Conservation (phyloP, 1,140 invertebrate genomes). For the Euwallacea similis region DNA sequence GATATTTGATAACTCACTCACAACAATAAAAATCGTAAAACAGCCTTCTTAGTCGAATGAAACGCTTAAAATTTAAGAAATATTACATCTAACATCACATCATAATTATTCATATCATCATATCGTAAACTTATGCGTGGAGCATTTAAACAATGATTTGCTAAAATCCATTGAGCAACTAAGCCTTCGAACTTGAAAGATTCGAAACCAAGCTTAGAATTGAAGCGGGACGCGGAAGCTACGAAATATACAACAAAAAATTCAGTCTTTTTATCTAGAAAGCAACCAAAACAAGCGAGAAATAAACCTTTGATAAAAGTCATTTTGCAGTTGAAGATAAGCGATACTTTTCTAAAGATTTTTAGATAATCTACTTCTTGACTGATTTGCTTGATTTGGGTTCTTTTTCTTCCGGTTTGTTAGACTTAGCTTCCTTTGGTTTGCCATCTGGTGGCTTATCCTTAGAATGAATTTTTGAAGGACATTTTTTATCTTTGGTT, state of each 20-base stretch:
- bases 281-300: slow-evolving; percentile 1
- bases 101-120: slow-evolving; percentile 28
- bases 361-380: neutral
- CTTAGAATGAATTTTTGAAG: neutral
- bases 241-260: neutral
- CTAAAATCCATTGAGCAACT: slow-evolving; percentile 22
- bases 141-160: slow-evolving; percentile 19
- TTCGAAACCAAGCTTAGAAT: neutral
- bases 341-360: slow-evolving; percentile 1
- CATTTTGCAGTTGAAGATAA: neutral
- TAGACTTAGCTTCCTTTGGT: neutral
- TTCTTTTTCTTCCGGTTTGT: neutral
- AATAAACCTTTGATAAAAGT: neutral
- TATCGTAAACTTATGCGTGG: slow-evolving; percentile 19
- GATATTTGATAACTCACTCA: slow-evolving; percentile 13
- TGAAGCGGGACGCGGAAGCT: neutral
- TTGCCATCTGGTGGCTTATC: neutral
- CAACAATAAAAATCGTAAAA: slow-evolving; percentile 26
- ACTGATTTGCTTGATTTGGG: neutral
- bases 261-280: slow-evolving; percentile 1
- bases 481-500: neutral
- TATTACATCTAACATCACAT: slow-evolving; percentile 38
- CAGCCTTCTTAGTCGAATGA: slow-evolving; percentile 17
- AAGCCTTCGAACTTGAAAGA: slow-evolving; percentile 1
- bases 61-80: slow-evolving; percentile 22